These are phyloP conservation scores for Sarotherodon lohbergeri DNA, from an alignment of 2,113 vertebrate species.

Conservation along the genomic window DNA sequence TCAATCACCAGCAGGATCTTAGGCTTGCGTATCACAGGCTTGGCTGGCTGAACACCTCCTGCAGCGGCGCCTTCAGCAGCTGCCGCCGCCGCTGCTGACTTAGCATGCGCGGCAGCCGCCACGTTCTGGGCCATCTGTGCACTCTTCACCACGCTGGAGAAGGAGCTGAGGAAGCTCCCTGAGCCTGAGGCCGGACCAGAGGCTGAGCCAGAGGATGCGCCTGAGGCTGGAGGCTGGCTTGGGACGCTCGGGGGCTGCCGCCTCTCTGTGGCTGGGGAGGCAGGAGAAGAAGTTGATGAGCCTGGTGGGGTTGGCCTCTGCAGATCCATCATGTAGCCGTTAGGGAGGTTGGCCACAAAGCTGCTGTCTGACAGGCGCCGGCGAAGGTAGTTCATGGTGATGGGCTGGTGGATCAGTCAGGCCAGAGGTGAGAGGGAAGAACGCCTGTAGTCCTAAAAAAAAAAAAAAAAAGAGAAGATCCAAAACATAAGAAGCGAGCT, in stretches of 20 bases:
- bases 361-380: constrained; percentile 95
- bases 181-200: constrained; percentile 41
- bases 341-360: constrained; percentile 94
- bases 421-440: constrained; percentile 13
- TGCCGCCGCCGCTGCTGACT: constrained; percentile 30
- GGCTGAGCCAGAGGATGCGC: constrained; percentile 51
- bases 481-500: background rate
- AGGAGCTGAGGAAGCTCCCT: constrained; percentile 88
- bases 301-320: constrained; percentile 78
- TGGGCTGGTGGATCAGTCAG: constrained; percentile 51
- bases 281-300: constrained; percentile 83
- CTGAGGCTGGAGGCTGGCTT: constrained; percentile 46
- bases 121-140: constrained; percentile 77
- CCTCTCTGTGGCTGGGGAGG: constrained; percentile 66
- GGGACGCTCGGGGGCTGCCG: constrained; percentile 71
- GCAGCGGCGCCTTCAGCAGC: constrained; percentile 33
- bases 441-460: background rate
- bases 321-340: constrained; percentile 95
- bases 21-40: constrained; percentile 79
- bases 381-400: constrained; percentile 92
- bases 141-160: constrained; percentile 90
- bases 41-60: constrained; percentile 12
- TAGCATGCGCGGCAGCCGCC: constrained; percentile 77
- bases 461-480: background rate
- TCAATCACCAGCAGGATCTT: constrained; percentile 88